Base-by-base conservation (phyloP, 2,797 vertebrate genomes). In the Monodelphis domestica region DNA sequence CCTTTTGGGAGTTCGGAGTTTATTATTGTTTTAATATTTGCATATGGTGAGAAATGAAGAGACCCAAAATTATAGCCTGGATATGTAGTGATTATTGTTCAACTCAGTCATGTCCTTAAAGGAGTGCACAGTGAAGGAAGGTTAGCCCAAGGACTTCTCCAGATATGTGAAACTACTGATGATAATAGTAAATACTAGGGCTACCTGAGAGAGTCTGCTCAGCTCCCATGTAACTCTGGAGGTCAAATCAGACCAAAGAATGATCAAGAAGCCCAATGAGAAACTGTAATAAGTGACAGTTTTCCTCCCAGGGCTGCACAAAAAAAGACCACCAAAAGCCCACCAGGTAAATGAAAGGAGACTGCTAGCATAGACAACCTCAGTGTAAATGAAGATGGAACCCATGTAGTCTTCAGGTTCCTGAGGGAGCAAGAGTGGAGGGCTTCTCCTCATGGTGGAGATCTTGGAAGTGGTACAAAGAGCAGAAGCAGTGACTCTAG, bases 41-140 rank as follows among this genome's bases (percentile, higher is more conserved):
- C 17, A 56, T 7, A 51, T 11, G n/a, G n/a, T 55, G 54, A 87
- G 3, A 89, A 29, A 7, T 38, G 7, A 29, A 24, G 11, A 38
- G 5, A 5, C 5, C 7, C 1, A 0, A 1, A 11, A 3, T 17
- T 33, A 63, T 2, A 14, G 15, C 59, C 33, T n/a, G 5, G 15
- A n/a, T 70, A 38, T 38, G 30, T 63, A 33, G 59, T 38, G 33
- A 38, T 70, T 9, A 70, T 38, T n/a, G 15, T 24, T 50, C 6
- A 84, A 24, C 70, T 84, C 38, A 45, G 9, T 50, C 24, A 84
- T 17, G 6, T 38, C 63, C n/a, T 38, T 70, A 38, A 70, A 38
- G 63, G 15, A 10, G 38, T 4, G 15, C 38, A 50, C 84, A 45
- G 17, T 24, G 17, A 24, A 7, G 45, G 10, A 38, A 26, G 26